Evolutionary conservation across 1,140 invertebrate genomes (phyloP).

Genomic region (Drosophila kikkawai): DNA sequence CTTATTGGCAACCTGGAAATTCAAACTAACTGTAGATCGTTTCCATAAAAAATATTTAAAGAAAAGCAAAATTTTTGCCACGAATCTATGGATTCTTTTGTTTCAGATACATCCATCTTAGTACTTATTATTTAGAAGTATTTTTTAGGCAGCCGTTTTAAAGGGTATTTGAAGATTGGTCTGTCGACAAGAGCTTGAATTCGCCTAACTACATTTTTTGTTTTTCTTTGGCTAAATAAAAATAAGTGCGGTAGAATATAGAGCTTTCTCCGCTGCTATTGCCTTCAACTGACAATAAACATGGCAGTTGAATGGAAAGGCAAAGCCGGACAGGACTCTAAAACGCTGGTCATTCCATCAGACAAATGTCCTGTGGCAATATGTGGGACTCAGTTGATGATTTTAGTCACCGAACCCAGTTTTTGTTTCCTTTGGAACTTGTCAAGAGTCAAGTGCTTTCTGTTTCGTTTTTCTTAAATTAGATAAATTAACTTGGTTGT

Average conservation of each 20-base stretch:
- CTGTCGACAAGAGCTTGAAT: constrained; percentile 18
- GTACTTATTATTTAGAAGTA: too few species aligned
- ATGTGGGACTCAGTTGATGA: constrained; percentile 37
- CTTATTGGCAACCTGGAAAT: background rate
- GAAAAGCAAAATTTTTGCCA: too few species aligned
- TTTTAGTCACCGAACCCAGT: constrained; percentile 2
- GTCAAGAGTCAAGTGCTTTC: background rate
- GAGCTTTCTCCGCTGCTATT: constrained; percentile 19
- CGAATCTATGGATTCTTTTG: too few species aligned
- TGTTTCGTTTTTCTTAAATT: background rate
- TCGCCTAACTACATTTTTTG: constrained; percentile 12
- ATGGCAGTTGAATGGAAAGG: constrained; percentile 37
- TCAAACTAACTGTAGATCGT: background rate
- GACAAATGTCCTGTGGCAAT: constrained; percentile 48
- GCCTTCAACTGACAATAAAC: constrained; percentile 71
- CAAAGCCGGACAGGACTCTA: constrained; percentile 46
- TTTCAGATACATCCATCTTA: too few species aligned
- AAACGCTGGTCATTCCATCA: constrained; percentile 51
- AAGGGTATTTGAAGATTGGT: background rate
- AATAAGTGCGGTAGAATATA: constrained; percentile 49
- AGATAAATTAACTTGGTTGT: background rate
- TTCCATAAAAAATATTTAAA: background rate
- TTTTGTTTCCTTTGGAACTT: background rate
- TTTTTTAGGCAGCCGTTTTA: background rate
- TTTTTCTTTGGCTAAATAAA: constrained; percentile 63